phyloP scores from a whole-genome alignment of 2,888 invertebrate genomes.

The Encarsia formosa region DNA sequence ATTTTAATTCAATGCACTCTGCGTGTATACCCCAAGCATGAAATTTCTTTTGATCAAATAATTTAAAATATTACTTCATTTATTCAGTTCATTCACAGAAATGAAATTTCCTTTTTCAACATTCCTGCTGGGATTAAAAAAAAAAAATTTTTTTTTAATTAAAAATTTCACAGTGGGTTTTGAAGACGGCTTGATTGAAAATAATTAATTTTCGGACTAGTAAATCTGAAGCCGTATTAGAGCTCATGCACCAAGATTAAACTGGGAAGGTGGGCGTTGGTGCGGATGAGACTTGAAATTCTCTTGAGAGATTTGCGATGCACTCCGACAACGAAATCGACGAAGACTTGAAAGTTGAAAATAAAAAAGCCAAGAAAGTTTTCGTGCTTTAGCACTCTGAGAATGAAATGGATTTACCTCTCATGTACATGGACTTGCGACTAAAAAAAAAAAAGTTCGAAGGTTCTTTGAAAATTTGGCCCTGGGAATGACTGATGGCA shows the following conservation, averaged over 20 bases:
- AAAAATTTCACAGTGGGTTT: no score
- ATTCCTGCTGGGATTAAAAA: no score
- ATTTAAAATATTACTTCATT: no score
- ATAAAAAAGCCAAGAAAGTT: slow-evolving; percentile 19
- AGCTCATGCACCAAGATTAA: slow-evolving; percentile 14
- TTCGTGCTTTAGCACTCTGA: slow-evolving; percentile 15
- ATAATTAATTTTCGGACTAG: no score
- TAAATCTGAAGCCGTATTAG: no score
- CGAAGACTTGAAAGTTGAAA: slow-evolving; percentile 8
- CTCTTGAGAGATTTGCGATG: slow-evolving; percentile 19
- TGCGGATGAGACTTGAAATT: slow-evolving; percentile 22
- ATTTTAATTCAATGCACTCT: no score
- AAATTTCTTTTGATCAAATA: no score
- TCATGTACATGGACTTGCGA: slow-evolving; percentile 7
- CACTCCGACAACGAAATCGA: slow-evolving; percentile 20
- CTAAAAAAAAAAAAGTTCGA: slow-evolving; percentile 10
- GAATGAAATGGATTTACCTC: slow-evolving; percentile 23
- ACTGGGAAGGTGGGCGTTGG: slow-evolving; percentile 18
- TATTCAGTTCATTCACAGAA: neutral
- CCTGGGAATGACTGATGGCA: no score
- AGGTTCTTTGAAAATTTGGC: slow-evolving; percentile 11
- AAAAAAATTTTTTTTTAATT: no score
- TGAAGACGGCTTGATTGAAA: no score
- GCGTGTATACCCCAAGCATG: no score
- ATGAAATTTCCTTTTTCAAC: neutral